Base-by-base conservation (phyloP, 2,888 invertebrate genomes). In the Tetheella fluctuosa region DNA sequence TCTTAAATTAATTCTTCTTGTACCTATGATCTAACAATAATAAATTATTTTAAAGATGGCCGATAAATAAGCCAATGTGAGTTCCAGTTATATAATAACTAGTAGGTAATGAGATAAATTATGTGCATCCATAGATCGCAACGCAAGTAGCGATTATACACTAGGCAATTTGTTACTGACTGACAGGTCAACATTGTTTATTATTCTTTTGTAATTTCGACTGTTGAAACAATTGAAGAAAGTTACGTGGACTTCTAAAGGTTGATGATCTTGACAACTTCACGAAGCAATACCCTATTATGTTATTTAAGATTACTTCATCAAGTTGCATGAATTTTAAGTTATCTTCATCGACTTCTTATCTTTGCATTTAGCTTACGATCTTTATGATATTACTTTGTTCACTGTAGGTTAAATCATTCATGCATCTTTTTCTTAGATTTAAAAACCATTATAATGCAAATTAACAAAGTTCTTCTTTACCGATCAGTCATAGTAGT, bases 171-270 rank as follows among this genome's bases (percentile, higher is more conserved):
- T 20, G 10, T 48, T 48, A 10, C 20, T 7, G 7, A 48, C 48
- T 48, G 48, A 48, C 48, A 48, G 20, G 10, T 1, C n/a, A 42
- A n/a, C 20, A 48, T 17, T 42, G 42, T 17, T 48, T 17, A 17
- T 48, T 4, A 39, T 39, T 15, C 39, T 39, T 39, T 48, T 48
- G 48, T 48, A 7, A 20, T 48, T 17, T 17, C 13, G 34, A 34
- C 34, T 34, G 34, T 34, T 34, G 34, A 34, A 13, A 48, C 20
- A 48, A 48, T 48, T n/a, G 48, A 48, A 48, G 48, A 48, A 20
- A 20, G 48, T 48, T 48, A 48, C 48, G 48, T 20, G 2, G 10
- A 48, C 20, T 20, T 48, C 20, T 20, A 20, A 48, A 48, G 20
- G 20, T 34, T 34, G 34, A 2, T 34, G 34, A 2, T 34, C 13